These are phyloP conservation scores for Scaeva pyrastri DNA, from an alignment of 2,888 invertebrate species.

Conservation along the genomic window DNA sequence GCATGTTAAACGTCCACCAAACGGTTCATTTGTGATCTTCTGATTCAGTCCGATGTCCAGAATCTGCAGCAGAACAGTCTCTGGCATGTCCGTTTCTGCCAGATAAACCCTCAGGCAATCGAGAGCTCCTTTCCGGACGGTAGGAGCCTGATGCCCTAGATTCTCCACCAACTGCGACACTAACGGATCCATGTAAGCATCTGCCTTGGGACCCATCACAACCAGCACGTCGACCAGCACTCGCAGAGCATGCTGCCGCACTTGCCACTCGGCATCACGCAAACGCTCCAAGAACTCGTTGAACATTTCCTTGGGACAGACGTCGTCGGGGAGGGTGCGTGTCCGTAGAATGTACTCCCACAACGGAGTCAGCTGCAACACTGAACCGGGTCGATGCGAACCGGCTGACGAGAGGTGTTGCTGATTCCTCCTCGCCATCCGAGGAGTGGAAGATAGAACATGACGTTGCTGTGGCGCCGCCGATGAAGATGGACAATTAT, in stretches of 20 bases:
- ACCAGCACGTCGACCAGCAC: slow-evolving; percentile 92
- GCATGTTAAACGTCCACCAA: slow-evolving; percentile 86
- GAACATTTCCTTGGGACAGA: slow-evolving; percentile 88
- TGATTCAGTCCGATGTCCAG: slow-evolving; percentile 87
- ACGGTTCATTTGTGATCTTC: slow-evolving; percentile 84
- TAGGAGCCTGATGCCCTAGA: slow-evolving; percentile 91
- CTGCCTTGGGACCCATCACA: slow-evolving; percentile 88
- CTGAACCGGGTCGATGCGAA: slow-evolving; percentile 73
- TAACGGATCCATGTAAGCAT: slow-evolving; percentile 87
- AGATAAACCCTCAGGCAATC: slow-evolving; percentile 91
- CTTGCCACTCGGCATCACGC: slow-evolving; percentile 92
- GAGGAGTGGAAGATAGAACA: slow-evolving; percentile 56
- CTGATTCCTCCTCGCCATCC: slow-evolving; percentile 44
- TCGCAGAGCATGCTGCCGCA: slow-evolving; percentile 91
- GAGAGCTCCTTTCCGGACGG: slow-evolving; percentile 91
- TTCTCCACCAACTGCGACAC: slow-evolving; percentile 90
- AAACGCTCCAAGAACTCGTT: slow-evolving; percentile 89
- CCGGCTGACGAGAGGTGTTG: slow-evolving; percentile 65
- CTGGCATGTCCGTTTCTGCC: slow-evolving; percentile 87
- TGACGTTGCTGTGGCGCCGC: slow-evolving; percentile 41
- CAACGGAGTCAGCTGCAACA: slow-evolving; percentile 88
- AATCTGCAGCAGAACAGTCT: slow-evolving; percentile 88
- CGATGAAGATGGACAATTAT: slow-evolving; percentile 25
- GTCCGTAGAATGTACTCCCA: slow-evolving; percentile 93
- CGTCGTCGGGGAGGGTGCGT: slow-evolving; percentile 88